A percentile compares a stretch with the other conserved stretches of the same genome.
Evolutionary conservation across 1,140 invertebrate species (phyloP).

Genomic region (Zeugodacus cucurbitae): DNA sequence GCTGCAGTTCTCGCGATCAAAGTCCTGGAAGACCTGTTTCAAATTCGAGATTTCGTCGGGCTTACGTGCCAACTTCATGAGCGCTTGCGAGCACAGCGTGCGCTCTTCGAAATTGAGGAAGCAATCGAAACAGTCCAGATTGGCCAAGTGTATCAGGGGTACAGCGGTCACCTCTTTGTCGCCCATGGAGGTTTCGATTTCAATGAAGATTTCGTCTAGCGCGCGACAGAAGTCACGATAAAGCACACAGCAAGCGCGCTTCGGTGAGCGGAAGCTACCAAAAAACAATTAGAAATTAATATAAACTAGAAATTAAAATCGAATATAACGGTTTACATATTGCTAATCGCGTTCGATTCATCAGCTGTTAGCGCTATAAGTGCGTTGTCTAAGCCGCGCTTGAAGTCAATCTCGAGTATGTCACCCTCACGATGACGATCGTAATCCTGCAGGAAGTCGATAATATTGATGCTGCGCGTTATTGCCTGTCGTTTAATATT

Average conservation of each 20-base stretch:
- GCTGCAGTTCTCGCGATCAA: slow-evolving; percentile 73
- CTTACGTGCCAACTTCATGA: slow-evolving; percentile 73
- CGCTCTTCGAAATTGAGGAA: slow-evolving; percentile 79
- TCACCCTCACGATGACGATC: slow-evolving; percentile 72
- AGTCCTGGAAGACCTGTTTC: slow-evolving; percentile 69
- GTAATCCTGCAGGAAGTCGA: slow-evolving; percentile 73
- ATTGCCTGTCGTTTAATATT: slow-evolving; percentile 78
- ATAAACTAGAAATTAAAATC: neutral
- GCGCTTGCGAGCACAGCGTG: slow-evolving; percentile 69
- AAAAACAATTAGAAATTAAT: neutral
- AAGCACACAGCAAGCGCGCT: slow-evolving; percentile 70
- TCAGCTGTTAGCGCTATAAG: slow-evolving; percentile 69
- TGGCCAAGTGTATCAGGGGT: slow-evolving; percentile 74
- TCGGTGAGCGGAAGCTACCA: slow-evolving; percentile 71
- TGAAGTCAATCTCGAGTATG: slow-evolving; percentile 73
- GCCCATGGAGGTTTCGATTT: slow-evolving; percentile 73
- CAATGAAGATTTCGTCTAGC: slow-evolving; percentile 75
- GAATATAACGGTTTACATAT: slow-evolving; percentile 51
- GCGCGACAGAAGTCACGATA: slow-evolving; percentile 73
- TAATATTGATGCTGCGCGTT: slow-evolving; percentile 72
- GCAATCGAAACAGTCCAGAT: slow-evolving; percentile 70
- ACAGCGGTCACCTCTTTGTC: slow-evolving; percentile 67
- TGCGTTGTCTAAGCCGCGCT: slow-evolving; percentile 71
- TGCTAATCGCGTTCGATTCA: slow-evolving; percentile 51
- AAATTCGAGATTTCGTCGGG: slow-evolving; percentile 74